Conservation (phyloP, 2,888 invertebrate species). For the Pardosa pseudoannulata region DNA sequence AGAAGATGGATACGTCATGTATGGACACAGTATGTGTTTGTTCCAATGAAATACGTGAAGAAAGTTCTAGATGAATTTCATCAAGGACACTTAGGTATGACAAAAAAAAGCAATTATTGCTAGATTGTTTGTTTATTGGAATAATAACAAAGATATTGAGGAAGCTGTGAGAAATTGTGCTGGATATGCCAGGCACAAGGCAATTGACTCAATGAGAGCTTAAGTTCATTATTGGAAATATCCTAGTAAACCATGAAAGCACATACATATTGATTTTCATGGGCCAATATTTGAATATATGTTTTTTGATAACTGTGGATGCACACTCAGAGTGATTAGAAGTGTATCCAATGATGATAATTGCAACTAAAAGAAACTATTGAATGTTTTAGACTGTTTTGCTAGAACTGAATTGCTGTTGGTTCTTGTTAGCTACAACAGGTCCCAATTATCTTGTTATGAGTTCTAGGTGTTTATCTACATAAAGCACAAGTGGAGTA, state of each 20-base stretch:
- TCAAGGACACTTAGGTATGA: conserved; percentile 20
- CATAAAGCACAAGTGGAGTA: no score
- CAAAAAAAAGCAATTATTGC: conserved; percentile 27
- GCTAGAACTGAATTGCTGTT: background rate
- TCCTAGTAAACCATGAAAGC: conserved; percentile 8
- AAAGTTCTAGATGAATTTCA: conserved; percentile 11
- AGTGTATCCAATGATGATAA: background rate
- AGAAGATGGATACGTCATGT: background rate
- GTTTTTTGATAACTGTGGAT: background rate
- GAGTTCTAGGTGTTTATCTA: background rate
- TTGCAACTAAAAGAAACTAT: background rate
- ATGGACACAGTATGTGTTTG: background rate
- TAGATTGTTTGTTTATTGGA: conserved; percentile 1
- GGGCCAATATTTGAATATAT: conserved; percentile 2
- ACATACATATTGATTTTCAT: conserved; percentile 4
- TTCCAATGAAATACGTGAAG: background rate
- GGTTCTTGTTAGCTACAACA: background rate
- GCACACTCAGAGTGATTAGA: conserved; percentile 29
- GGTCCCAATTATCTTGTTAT: background rate
- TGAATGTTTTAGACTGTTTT: background rate
- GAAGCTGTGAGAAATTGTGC: no score
- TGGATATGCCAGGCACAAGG: background rate
- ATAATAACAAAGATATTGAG: conserved; percentile 13
- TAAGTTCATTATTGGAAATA: conserved; percentile 40
- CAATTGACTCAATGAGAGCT: background rate